phyloP scores from a whole-genome alignment of 1,140 invertebrate species.

The Ectropis grisescens region DNA sequence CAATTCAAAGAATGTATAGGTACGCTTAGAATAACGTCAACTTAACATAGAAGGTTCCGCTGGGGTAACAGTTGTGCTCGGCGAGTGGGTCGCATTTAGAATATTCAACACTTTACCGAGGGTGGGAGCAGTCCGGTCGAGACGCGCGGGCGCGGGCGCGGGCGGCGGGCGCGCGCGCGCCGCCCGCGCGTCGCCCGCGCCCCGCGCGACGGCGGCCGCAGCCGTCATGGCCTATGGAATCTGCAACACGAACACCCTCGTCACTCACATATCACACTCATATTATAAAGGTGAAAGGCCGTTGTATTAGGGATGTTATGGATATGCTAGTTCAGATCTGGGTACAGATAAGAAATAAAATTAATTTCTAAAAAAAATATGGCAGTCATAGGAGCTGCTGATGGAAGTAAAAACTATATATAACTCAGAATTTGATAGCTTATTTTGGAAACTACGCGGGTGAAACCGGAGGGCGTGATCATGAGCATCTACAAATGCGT shows the following conservation, averaged over 20 bases:
- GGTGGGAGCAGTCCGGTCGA: conserved; percentile 7
- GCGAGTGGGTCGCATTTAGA: conserved; percentile 37
- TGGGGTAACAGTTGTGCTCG: conserved; percentile 46
- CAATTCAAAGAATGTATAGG: conserved; percentile 68
- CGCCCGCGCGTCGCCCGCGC: conserved; percentile 8
- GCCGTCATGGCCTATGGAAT: conserved; percentile 70
- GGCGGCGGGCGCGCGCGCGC: conserved; percentile 3
- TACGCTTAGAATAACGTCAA: conserved; percentile 59
- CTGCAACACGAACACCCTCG: conserved; percentile 17
- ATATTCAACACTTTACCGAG: conserved; percentile 49
- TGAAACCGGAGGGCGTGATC: too few relatives aligned
- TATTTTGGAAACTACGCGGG: too few relatives aligned
- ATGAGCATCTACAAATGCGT: too few relatives aligned
- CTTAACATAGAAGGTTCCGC: conserved; percentile 44
- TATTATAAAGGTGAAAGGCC: too few relatives aligned
- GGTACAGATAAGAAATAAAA: too few relatives aligned
- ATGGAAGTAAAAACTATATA: too few relatives aligned
- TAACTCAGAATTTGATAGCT: too few relatives aligned
- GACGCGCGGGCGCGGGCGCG: not conserved
- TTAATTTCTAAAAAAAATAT: too few relatives aligned
- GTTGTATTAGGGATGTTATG: too few relatives aligned
- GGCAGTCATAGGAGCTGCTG: too few relatives aligned
- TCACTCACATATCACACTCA: not conserved
- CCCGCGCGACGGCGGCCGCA: conserved; percentile 33
- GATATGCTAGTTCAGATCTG: too few relatives aligned